phyloP scores from a whole-genome alignment of 92 coral and sea anemone genomes.

The Meandrina meandrites region DNA sequence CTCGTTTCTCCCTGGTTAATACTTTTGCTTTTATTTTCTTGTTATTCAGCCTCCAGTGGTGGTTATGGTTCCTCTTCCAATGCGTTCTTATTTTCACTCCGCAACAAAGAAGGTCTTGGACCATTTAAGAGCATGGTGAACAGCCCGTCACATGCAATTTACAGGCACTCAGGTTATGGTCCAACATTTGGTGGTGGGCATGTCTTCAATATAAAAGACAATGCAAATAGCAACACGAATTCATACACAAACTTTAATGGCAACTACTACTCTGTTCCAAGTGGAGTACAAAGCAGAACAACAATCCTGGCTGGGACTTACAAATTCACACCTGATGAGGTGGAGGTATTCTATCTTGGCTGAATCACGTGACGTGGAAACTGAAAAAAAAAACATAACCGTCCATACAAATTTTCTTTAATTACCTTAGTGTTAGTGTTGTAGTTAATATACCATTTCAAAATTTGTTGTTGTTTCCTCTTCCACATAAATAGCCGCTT shows the following conservation, averaged over 20 bases:
- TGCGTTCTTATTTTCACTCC: neutral
- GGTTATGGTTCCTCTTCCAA: neutral
- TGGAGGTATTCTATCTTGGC: slow-evolving; percentile 14
- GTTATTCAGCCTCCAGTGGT: neutral
- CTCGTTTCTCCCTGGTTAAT: too few species aligned
- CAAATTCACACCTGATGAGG: neutral
- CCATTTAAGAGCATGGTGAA: slow-evolving; percentile 3
- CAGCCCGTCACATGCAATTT: neutral
- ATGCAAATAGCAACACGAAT: neutral
- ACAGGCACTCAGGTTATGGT: neutral
- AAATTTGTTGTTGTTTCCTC: too few species aligned
- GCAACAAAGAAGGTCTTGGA: neutral
- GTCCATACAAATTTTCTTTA: too few species aligned
- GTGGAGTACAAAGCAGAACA: neutral
- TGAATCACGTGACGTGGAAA: neutral
- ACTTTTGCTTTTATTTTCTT: neutral
- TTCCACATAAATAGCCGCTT: too few species aligned
- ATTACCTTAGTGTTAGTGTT: too few species aligned
- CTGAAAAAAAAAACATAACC: too few species aligned
- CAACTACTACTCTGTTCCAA: neutral
- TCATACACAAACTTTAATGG: neutral
- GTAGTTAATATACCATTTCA: too few species aligned
- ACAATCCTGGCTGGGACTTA: neutral
- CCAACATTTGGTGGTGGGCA: neutral
- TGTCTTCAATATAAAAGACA: neutral